These are phyloP conservation scores for Anodontia alba DNA, from an alignment of 2,888 invertebrate genomes.

Conservation along the genomic window DNA sequence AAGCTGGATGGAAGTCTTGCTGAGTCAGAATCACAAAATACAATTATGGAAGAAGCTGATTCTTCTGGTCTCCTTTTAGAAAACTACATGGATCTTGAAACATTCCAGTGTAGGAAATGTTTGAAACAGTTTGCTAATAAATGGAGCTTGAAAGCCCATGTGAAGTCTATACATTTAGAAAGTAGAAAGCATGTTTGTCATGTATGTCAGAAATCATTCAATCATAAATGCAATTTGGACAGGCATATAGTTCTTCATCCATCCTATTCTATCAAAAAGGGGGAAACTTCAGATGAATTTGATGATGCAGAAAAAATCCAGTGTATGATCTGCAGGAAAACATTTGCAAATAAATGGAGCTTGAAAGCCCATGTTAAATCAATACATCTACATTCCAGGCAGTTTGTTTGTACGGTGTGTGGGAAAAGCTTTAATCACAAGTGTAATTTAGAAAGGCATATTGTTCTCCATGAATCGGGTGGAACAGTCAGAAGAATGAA, in stretches of 20 bases:
- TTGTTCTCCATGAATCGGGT: neutral
- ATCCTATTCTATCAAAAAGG: neutral
- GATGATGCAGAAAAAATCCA: neutral
- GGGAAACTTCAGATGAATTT: neutral
- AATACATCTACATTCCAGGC: neutral
- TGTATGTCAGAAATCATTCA: slow-evolving; percentile 4
- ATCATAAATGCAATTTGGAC: slow-evolving; percentile 8
- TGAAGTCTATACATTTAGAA: neutral
- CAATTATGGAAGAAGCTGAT: neutral
- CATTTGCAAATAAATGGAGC: slow-evolving; percentile 12
- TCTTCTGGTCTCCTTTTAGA: neutral
- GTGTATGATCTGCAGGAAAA: neutral
- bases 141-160: slow-evolving; percentile 15
- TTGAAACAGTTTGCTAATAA: slow-evolving; percentile 1
- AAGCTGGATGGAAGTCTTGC: neutral
- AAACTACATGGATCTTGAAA: neutral
- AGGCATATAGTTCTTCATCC: slow-evolving; percentile 3
- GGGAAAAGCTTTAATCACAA: slow-evolving; percentile 10
- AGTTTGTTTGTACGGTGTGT: neutral
- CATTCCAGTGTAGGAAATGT: slow-evolving; percentile 6
- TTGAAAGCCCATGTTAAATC: neutral
- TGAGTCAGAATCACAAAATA: neutral
- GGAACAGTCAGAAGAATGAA: neutral
- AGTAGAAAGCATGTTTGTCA: neutral
- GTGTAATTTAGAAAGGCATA: neutral